Percentiles rank a stretch among this genome's conserved stretches.
These are phyloP conservation scores for Liolophura sinensis DNA, from an alignment of 1,140 invertebrate genomes.

Conservation along the genomic window DNA sequence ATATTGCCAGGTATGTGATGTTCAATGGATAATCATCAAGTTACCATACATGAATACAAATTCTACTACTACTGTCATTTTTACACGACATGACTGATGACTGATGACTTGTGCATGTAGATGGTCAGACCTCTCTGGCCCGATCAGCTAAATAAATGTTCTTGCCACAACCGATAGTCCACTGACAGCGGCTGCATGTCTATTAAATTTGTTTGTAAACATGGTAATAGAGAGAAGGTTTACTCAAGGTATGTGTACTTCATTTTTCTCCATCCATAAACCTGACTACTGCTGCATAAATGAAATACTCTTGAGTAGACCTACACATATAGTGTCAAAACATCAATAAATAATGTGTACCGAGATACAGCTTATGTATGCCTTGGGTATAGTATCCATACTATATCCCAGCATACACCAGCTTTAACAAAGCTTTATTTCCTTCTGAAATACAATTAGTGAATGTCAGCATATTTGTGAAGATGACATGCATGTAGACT, in stretches of 20 bases:
- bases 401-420: too few relatives aligned
- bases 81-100: not conserved
- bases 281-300: not conserved
- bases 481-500: not conserved
- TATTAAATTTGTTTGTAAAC: too few relatives aligned
- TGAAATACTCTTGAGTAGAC: not conserved
- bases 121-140: not conserved
- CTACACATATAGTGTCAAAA: not conserved
- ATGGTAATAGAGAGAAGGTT: not conserved
- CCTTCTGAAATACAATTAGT: not conserved
- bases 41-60: not conserved
- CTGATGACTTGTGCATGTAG: not conserved
- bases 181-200: not conserved
- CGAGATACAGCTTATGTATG: too few relatives aligned
- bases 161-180: not conserved
- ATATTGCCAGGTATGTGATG: not conserved
- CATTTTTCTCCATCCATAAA: not conserved
- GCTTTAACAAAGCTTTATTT: not conserved
- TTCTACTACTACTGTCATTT: not conserved
- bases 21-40: not conserved
- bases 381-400: too few relatives aligned
- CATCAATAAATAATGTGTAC: slow-evolving; percentile 2
- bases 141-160: not conserved
- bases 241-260: not conserved
- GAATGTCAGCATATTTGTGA: not conserved